Evolutionary conservation across 2,888 invertebrate genomes (phyloP).

Genomic region (Ennomos fuscantarius): DNA sequence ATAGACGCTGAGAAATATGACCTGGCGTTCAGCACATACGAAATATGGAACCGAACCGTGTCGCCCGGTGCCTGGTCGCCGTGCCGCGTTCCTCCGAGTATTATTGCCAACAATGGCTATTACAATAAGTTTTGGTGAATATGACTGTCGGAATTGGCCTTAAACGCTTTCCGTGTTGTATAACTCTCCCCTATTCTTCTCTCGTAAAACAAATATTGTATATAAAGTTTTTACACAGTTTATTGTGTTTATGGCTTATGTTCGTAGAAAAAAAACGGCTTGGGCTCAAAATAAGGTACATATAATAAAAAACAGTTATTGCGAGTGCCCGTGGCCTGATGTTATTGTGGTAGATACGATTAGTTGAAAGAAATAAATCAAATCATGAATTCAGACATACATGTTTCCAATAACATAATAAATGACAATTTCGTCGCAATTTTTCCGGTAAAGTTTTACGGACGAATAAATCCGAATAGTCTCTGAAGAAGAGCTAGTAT

Average conservation of each 20-base stretch:
- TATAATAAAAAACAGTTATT: too few relatives aligned
- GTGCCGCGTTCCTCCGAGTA: conserved; percentile 13
- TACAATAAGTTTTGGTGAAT: conserved; percentile 25
- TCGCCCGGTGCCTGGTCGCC: conserved; percentile 55
- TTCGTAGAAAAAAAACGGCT: too few relatives aligned
- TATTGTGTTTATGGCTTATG: too few relatives aligned
- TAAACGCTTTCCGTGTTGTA: conserved; percentile 5
- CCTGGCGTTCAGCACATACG: conserved; percentile 65
- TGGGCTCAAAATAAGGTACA: too few relatives aligned
- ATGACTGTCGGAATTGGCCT: conserved; percentile 19
- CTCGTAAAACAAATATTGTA: too few relatives aligned
- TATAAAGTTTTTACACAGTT: too few relatives aligned
- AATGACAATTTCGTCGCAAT: conserved; percentile 23
- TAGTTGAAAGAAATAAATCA: too few relatives aligned
- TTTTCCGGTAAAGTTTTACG: conserved; percentile 39
- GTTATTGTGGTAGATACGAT: too few relatives aligned
- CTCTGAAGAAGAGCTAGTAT: conserved; percentile 50
- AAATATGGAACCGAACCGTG: conserved; percentile 66
- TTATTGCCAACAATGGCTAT: conserved; percentile 30
- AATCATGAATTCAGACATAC: conserved; percentile 18
- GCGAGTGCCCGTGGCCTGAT: too few relatives aligned
- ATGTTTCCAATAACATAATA: conserved; percentile 23
- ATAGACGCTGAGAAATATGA: conserved; percentile 75
- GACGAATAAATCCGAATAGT: conserved; percentile 58
- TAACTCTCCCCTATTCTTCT: conserved; percentile 1